Evolutionary conservation across 1,140 invertebrate species (phyloP).

Genomic region (Brachionus manjavacas): DNA sequence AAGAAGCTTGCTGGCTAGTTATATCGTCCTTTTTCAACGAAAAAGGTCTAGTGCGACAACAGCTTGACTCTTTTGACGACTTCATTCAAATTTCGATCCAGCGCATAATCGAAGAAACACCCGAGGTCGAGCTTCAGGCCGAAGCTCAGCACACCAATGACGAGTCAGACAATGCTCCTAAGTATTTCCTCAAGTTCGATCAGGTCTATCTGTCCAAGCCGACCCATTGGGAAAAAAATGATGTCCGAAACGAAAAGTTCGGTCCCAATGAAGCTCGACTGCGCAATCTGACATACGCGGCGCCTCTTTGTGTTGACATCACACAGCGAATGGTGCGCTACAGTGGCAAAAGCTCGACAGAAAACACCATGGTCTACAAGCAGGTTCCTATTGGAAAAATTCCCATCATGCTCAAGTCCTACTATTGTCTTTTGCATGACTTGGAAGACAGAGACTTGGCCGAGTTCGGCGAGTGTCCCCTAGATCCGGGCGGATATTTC

Average conservation of each 20-base stretch:
- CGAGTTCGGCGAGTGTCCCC: slow-evolving; percentile 94
- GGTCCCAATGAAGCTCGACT: slow-evolving; percentile 83
- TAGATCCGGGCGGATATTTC: slow-evolving; percentile 75
- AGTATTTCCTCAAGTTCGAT: slow-evolving; percentile 90
- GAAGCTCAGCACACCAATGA: slow-evolving; percentile 90
- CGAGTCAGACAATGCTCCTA: slow-evolving; percentile 81
- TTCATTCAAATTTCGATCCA: slow-evolving; percentile 99
- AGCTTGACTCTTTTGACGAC: slow-evolving; percentile 97
- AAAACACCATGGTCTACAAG: slow-evolving; percentile 63
- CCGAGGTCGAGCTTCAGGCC: slow-evolving; percentile 90
- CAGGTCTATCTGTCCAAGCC: slow-evolving; percentile 98
- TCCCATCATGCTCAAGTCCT: slow-evolving; percentile 95
- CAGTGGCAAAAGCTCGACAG: slow-evolving; percentile 66
- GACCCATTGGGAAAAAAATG: slow-evolving; percentile 75
- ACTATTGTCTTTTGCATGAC: slow-evolving; percentile 86
- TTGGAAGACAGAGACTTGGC: slow-evolving; percentile 94
- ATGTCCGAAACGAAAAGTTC: slow-evolving; percentile 4
- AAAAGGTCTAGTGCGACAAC: slow-evolving; percentile 95
- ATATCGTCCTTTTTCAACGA: slow-evolving; percentile 99
- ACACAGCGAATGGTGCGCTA: slow-evolving; percentile 68
- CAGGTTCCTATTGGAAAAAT: slow-evolving; percentile 96
- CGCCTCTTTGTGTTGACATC: slow-evolving; percentile 95
- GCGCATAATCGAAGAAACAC: slow-evolving; percentile 95
- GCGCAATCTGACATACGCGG: slow-evolving; percentile 67
- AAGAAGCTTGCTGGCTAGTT: slow-evolving; percentile 99